Percentiles rank a stretch among this genome's conserved stretches.
Conservation (phyloP, 1,140 invertebrate genomes). For the Samia ricini region DNA sequence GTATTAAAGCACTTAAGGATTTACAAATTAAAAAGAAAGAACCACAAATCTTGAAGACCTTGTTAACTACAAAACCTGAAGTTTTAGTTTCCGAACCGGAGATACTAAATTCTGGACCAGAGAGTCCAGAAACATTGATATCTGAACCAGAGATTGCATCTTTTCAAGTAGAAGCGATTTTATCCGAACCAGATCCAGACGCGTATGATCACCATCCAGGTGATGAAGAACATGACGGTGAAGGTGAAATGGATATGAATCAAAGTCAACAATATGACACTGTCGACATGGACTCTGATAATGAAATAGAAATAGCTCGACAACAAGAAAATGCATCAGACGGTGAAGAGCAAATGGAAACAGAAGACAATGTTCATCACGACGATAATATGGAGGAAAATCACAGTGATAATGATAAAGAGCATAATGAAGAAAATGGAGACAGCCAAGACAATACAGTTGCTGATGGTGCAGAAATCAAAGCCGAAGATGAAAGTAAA, state of each 20-base stretch:
- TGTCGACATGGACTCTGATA: slow-evolving; percentile 68
- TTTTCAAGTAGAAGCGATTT: slow-evolving; percentile 73
- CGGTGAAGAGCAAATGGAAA: slow-evolving; percentile 30
- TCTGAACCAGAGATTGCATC: slow-evolving; percentile 73
- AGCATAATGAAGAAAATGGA: slow-evolving; percentile 35
- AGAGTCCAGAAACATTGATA: slow-evolving; percentile 72
- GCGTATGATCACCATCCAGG: slow-evolving; percentile 44
- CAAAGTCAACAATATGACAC: slow-evolving; percentile 64
- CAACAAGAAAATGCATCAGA: slow-evolving; percentile 42
- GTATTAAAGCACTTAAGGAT: slow-evolving; percentile 70
- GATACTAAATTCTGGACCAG: slow-evolving; percentile 67
- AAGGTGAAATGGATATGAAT: slow-evolving; percentile 45
- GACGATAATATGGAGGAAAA: slow-evolving; percentile 46
- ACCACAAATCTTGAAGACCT: slow-evolving; percentile 73
- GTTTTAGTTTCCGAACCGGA: slow-evolving; percentile 69
- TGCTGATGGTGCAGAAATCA: slow-evolving; percentile 24
- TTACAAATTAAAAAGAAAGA: slow-evolving; percentile 73
- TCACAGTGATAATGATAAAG: slow-evolving; percentile 46
- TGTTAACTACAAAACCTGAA: slow-evolving; percentile 67
- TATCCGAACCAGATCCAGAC: slow-evolving; percentile 70
- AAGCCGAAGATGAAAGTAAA: slow-evolving; percentile 23
- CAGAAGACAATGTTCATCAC: slow-evolving; percentile 34
- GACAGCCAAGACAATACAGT: slow-evolving; percentile 32
- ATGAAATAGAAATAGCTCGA: slow-evolving; percentile 69
- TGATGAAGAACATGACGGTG: slow-evolving; percentile 43